Evolutionary conservation across 2,888 invertebrate genomes (phyloP).

Genomic region (Pardosa pseudoannulata): DNA sequence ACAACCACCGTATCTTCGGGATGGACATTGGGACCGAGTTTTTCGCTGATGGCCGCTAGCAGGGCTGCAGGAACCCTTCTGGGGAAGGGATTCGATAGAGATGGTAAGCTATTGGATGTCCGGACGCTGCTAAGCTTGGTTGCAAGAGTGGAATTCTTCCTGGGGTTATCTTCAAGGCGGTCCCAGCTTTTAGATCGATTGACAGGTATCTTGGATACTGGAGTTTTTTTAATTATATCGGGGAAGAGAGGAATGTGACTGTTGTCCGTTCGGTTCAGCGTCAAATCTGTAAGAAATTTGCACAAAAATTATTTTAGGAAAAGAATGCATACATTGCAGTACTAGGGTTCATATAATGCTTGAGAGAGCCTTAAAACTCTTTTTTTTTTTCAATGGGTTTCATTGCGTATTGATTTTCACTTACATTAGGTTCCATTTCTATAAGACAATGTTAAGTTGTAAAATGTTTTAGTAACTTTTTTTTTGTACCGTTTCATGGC

Average conservation of each 20-base stretch:
- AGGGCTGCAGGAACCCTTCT: conserved; percentile 56
- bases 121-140: conserved; percentile 24
- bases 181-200: conserved; percentile 70
- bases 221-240: conserved; percentile 23
- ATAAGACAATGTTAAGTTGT: too few species aligned
- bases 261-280: background rate
- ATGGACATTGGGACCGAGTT: conserved; percentile 73
- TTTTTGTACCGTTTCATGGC: too few species aligned
- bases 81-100: conserved; percentile 52
- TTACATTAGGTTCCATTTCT: too few species aligned
- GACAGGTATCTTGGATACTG: background rate
- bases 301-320: too few species aligned
- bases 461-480: too few species aligned
- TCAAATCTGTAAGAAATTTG: background rate
- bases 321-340: too few species aligned
- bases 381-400: too few species aligned
- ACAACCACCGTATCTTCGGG: conserved; percentile 79
- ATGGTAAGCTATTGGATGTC: conserved; percentile 52
- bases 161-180: conserved; percentile 35
- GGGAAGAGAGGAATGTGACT: conserved; percentile 42
- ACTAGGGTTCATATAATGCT: too few species aligned
- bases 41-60: conserved; percentile 75
- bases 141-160: conserved; percentile 23
- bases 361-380: too few species aligned
- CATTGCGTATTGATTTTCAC: too few species aligned